Evolutionary conservation across 2,888 invertebrate species (phyloP).

Genomic region (Frankliniella fusca): DNA sequence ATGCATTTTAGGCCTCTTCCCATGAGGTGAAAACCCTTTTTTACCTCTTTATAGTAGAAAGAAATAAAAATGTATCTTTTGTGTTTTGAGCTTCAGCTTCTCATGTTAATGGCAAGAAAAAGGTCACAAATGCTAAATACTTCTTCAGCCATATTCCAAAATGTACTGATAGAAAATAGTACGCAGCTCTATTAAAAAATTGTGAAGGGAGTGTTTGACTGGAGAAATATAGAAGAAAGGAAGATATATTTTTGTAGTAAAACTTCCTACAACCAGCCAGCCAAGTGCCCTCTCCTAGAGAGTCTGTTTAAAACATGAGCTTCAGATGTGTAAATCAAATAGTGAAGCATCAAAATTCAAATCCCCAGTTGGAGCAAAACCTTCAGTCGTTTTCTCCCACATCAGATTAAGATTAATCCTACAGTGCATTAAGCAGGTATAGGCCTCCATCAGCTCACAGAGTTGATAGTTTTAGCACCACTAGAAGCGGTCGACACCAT

Average conservation of each 20-base stretch:
- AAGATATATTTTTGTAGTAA: not conserved
- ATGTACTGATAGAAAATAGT: too few relatives aligned
- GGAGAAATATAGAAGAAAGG: not conserved
- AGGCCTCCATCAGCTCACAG: constrained; percentile 19
- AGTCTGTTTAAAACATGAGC: not conserved
- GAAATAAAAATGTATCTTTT: not conserved
- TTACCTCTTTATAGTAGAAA: not conserved
- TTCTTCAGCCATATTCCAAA: not conserved
- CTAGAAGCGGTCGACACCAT: not conserved
- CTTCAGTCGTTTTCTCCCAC: constrained; percentile 7
- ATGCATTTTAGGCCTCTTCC: constrained; percentile 7
- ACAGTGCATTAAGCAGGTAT: not conserved
- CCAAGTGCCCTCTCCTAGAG: constrained; percentile 2
- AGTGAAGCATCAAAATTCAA: not conserved
- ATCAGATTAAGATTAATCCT: not conserved
- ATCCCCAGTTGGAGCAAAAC: too few relatives aligned
- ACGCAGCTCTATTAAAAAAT: too few relatives aligned
- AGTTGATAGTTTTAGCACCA: not conserved
- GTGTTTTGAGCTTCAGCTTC: too few relatives aligned
- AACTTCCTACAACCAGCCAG: not conserved
- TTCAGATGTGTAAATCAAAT: not conserved
- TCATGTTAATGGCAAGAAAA: not conserved
- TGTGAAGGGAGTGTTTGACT: not conserved
- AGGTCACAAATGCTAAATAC: not conserved
- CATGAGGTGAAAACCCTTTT: not conserved